phyloP scores from a whole-genome alignment of 2,888 invertebrate species.

The Crioceris asparagi region DNA sequence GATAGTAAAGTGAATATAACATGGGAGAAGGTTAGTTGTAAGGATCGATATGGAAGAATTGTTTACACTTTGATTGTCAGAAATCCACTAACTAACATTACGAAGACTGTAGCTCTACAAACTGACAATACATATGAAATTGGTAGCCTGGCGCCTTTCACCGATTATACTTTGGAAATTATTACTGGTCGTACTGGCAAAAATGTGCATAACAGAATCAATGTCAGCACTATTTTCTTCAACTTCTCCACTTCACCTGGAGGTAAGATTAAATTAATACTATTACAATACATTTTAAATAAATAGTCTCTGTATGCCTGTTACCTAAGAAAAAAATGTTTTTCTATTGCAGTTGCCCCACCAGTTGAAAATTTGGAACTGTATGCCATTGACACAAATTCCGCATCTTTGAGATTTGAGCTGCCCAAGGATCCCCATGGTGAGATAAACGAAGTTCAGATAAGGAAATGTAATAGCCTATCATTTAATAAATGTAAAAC shows the following conservation, averaged over 20 bases:
- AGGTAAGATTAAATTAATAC: conserved; percentile 20
- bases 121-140: conserved; percentile 23
- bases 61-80: conserved; percentile 24
- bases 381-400: conserved; percentile 27
- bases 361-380: conserved; percentile 28
- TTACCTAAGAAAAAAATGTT: background rate
- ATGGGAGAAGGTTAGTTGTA: conserved; percentile 29
- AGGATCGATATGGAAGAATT: conserved; percentile 25
- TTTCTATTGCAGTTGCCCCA: conserved; percentile 26
- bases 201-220: conserved; percentile 18
- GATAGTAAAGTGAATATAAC: conserved; percentile 24
- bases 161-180: conserved; percentile 27
- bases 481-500: conserved; percentile 25
- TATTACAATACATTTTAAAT: background rate
- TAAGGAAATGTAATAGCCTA: conserved; percentile 25
- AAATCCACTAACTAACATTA: conserved; percentile 18
- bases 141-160: conserved; percentile 25
- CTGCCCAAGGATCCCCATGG: conserved; percentile 26
- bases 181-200: conserved; percentile 23
- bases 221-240: conserved; percentile 16
- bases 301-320: background rate
- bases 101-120: conserved; percentile 17
- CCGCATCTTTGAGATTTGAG: conserved; percentile 29
- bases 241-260: conserved; percentile 30
- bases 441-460: conserved; percentile 23